Evolutionary conservation across 2,888 invertebrate species (phyloP).

Genomic region (Abrostola triplasia): DNA sequence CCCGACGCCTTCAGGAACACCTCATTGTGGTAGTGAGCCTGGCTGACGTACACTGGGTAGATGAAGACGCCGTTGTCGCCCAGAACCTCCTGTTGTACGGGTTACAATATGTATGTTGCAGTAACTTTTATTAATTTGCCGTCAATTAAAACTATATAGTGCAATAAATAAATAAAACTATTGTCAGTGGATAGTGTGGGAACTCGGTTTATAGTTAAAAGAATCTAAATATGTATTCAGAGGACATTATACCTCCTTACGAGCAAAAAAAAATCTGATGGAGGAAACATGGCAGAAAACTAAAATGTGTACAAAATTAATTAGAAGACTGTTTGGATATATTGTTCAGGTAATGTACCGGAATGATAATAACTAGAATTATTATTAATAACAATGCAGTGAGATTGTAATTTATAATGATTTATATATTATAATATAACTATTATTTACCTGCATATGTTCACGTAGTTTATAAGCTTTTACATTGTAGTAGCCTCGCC

Average conservation of each 20-base stretch:
- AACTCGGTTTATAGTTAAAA: no score
- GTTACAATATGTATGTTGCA: no score
- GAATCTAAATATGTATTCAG: neutral
- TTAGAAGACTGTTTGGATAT: no score
- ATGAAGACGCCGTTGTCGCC: constrained; percentile 92
- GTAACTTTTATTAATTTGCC: no score
- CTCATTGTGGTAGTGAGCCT: constrained; percentile 90
- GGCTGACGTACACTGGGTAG: constrained; percentile 90
- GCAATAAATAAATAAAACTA: neutral
- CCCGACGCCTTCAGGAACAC: constrained; percentile 88
- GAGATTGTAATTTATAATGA: neutral
- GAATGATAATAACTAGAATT: no score
- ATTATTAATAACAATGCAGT: neutral
- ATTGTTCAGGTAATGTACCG: no score
- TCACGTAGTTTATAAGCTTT: constrained; percentile 70
- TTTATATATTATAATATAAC: neutral
- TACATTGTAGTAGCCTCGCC: constrained; percentile 64
- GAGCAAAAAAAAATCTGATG: no score
- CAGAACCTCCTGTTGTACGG: constrained; percentile 84
- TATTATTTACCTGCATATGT: constrained; percentile 71
- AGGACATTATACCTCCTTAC: no score
- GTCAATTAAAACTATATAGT: neutral
- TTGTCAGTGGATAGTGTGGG: no score
- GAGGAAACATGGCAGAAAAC: no score
- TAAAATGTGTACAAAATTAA: no score